phyloP scores from a whole-genome alignment of 2,797 vertebrate genomes.

The Emydoidea blandingii region DNA sequence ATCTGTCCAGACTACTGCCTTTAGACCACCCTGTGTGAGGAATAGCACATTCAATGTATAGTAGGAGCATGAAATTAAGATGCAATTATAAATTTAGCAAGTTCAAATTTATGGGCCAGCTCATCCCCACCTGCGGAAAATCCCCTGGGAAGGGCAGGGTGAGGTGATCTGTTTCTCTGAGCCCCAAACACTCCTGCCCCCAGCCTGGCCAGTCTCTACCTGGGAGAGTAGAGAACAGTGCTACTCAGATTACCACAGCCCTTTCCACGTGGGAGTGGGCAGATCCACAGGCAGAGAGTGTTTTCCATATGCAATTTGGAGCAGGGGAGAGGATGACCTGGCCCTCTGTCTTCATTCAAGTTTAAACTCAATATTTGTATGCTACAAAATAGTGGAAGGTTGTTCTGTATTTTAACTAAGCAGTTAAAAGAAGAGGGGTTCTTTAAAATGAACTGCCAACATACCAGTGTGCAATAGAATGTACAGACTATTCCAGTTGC shows the following conservation, averaged over 20 bases:
- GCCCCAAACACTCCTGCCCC: neutral
- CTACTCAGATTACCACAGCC: neutral
- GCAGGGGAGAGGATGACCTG: neutral
- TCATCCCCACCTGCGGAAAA: neutral
- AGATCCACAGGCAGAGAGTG: neutral
- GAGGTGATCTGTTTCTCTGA: neutral
- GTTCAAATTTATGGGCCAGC: neutral
- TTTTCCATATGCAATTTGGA: neutral
- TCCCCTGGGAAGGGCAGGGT: neutral
- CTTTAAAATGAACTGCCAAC: conserved; percentile 40
- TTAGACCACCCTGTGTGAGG: conserved; percentile 91
- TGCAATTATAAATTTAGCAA: neutral
- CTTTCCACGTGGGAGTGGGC: neutral
- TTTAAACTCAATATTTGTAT: neutral
- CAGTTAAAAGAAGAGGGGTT: neutral
- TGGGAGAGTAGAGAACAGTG: neutral
- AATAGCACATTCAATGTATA: neutral
- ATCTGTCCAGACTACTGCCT: conserved; percentile 98
- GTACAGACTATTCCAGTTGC: conserved; percentile 95
- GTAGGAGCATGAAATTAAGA: neutral
- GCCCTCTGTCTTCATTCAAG: neutral
- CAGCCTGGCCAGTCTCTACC: neutral
- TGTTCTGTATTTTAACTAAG: neutral
- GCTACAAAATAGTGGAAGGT: neutral
- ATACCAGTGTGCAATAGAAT: conserved; percentile 96